Base-by-base conservation (phyloP, 2,797 vertebrate species). In the Anguilla anguilla region DNA sequence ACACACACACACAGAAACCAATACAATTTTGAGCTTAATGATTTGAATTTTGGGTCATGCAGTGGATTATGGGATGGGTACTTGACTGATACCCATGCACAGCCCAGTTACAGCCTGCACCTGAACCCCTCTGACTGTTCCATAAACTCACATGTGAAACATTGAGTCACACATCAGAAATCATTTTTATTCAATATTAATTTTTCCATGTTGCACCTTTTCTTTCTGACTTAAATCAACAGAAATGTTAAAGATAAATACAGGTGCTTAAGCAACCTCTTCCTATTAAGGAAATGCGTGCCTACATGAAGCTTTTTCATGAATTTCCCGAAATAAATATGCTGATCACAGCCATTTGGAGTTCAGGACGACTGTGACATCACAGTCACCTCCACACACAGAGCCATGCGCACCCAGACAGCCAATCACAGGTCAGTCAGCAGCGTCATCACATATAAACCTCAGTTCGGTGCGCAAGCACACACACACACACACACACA, bases 1-100 rank as follows among this genome's bases (percentile, higher is more conserved):
- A 86, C 67, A 82, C 69, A 61, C 88, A 86, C 86, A 77, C 55
- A 84, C 87, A 87, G 69, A 57, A 77, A 87, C 86, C 69, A 79
- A 59, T 35, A 61, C 19, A 53, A 74, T 35, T 57, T 72, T 55
- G 79, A 13, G 59, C 84, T 83, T 51, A 51, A 46, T 17, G 15
- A 10, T 25, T 10, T 10, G 3, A 39, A 77, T 6, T 31, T 35
- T n/a, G 2, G 64, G 35, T 46, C 84, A 85, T 67, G 84, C 87
- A 87, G 67, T 35, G 61, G 31, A 72, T 51, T 31, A 84, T 35
- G 64, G 46, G 67, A 87, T n/a, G 35, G 22, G 28, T 39, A 77
- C 31, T 28, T 28, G 64, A n/a, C 25, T 46, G 43, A 46, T 46
- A 46, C 43, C 43, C 43, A 46, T 11, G 55, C 55, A 10, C 55